Evolutionary conservation across 2,113 vertebrate species (phyloP).

Genomic region (Hippocampus abdominalis): DNA sequence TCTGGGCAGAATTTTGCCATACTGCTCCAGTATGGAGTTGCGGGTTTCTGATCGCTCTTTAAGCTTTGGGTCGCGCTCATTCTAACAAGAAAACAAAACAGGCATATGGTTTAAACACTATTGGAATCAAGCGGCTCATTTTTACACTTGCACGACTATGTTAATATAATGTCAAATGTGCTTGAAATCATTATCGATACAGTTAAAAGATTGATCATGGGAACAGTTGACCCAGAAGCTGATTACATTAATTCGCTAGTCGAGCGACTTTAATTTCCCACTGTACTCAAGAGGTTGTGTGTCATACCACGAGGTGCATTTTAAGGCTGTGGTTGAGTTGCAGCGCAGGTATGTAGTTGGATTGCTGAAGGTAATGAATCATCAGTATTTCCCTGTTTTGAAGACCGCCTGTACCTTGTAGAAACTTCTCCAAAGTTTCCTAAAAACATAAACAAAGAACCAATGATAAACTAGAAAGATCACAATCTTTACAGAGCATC

Average conservation of each 20-base stretch:
- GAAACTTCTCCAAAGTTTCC: slow-evolving; percentile 87
- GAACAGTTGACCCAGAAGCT: background rate
- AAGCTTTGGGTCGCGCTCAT: slow-evolving; percentile 80
- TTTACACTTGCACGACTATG: background rate
- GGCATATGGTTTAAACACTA: background rate
- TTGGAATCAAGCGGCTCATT: background rate
- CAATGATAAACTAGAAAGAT: background rate
- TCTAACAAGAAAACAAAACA: slow-evolving; percentile 63
- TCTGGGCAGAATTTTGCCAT: slow-evolving; percentile 84
- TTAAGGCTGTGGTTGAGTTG: slow-evolving; percentile 86
- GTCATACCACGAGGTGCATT: slow-evolving; percentile 75
- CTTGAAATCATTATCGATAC: background rate
- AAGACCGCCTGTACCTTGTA: slow-evolving; percentile 77
- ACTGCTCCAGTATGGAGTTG: slow-evolving; percentile 87
- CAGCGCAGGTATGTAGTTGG: slow-evolving; percentile 87
- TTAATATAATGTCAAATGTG: background rate
- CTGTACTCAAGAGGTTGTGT: background rate
- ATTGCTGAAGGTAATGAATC: slow-evolving; percentile 86
- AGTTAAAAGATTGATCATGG: background rate
- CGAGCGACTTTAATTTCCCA: background rate
- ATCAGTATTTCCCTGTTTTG: slow-evolving; percentile 86
- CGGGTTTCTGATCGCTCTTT: slow-evolving; percentile 82
- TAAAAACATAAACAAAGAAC: slow-evolving; percentile 45
- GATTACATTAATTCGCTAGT: background rate
- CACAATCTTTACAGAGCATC: background rate